These are phyloP conservation scores for Pitta sordida DNA, from an alignment of 2,113 vertebrate species.

Conservation along the genomic window DNA sequence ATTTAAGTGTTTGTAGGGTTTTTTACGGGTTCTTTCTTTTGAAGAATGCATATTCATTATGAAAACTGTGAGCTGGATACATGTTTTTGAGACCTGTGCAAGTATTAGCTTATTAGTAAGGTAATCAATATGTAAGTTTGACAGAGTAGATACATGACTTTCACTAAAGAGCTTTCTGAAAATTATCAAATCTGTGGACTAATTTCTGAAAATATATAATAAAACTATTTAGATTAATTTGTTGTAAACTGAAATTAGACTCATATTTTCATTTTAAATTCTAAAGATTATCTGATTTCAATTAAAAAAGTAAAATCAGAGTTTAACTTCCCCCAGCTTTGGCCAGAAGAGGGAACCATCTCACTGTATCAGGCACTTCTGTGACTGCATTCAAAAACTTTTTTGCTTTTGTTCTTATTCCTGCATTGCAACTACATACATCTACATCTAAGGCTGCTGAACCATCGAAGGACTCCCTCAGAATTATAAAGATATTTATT, in stretches of 20 bases:
- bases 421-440: neutral
- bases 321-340: slow-evolving; percentile 22
- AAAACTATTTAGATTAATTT: neutral
- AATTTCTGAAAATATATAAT: neutral
- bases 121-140: neutral
- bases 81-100: neutral
- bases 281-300: neutral
- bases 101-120: neutral
- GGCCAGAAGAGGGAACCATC: slow-evolving; percentile 77
- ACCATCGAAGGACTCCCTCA: neutral
- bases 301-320: neutral
- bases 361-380: slow-evolving; percentile 43
- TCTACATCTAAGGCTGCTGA: neutral
- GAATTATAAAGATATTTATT: neutral
- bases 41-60: neutral
- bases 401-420: neutral
- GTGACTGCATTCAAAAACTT: neutral
- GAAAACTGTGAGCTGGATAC: neutral
- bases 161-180: neutral
- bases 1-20: neutral
- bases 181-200: neutral
- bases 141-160: neutral
- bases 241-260: neutral
- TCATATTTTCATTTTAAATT: neutral
- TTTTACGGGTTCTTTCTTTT: neutral